A percentile compares a stretch with the other conserved stretches of the same genome.
Evolutionary conservation across 1,140 invertebrate species (phyloP).

Genomic region (Drosophila nikananu): DNA sequence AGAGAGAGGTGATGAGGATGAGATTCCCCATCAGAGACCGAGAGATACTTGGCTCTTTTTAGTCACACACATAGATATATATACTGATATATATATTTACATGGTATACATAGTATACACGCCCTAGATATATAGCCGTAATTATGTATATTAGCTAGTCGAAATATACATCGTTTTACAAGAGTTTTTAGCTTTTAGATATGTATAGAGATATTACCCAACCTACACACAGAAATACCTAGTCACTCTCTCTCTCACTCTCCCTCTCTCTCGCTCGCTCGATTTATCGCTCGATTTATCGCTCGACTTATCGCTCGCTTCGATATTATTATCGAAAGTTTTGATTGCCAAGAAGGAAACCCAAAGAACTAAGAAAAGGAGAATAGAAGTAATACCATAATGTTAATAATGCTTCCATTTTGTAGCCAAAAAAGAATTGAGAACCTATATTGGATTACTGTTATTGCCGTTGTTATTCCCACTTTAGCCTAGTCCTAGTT

Average conservation of each 20-base stretch:
- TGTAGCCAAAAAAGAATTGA: conserved; percentile 49
- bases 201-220: conserved; percentile 20
- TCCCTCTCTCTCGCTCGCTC: neutral
- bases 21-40: neutral
- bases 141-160: conserved; percentile 45
- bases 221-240: conserved; percentile 20
- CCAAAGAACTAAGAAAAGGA: conserved; percentile 8
- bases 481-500: conserved; percentile 51
- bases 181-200: conserved; percentile 43
- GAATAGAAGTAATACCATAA: conserved; percentile 32
- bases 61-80: conserved; percentile 4
- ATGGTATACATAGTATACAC: conserved; percentile 44
- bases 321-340: conserved; percentile 39
- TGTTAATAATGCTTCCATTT: conserved; percentile 70
- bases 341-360: conserved; percentile 52
- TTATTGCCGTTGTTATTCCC: conserved; percentile 59
- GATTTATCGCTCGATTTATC: too few species aligned
- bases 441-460: conserved; percentile 53
- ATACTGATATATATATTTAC: conserved; percentile 19
- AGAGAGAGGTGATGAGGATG: conserved; percentile 14
- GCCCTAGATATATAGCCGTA: conserved; percentile 33
- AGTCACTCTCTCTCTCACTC: conserved; percentile 10
- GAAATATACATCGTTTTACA: conserved; percentile 50
- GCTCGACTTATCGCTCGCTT: neutral
- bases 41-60: conserved; percentile 30